These are phyloP conservation scores for Oncorhynchus gorbuscha DNA, from an alignment of 2,113 vertebrate species.

Conservation along the genomic window DNA sequence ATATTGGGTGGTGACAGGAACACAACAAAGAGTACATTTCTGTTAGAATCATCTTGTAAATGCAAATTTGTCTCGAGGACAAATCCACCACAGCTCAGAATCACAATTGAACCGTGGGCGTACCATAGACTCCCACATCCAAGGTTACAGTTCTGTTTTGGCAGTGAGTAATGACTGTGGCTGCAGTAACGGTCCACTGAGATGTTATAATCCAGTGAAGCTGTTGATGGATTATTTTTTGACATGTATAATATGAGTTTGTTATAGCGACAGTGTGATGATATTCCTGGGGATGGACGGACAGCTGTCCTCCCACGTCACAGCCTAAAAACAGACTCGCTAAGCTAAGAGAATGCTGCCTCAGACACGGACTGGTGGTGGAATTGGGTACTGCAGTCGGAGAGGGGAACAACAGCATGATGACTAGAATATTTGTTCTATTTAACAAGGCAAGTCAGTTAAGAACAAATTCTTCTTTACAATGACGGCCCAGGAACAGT, in stretches of 20 bases:
- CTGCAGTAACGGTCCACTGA: background rate
- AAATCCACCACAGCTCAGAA: background rate
- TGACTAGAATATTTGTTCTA: no score
- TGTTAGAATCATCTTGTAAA: no score
- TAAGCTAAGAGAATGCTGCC: conserved; percentile 38
- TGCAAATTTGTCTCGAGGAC: no score
- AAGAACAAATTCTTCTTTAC: no score
- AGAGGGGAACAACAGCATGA: background rate
- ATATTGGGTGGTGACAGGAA: no score
- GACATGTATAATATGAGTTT: conserved; percentile 4
- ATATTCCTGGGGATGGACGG: conserved; percentile 25
- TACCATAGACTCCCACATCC: background rate
- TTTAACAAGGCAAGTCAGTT: no score
- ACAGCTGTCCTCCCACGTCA: conserved; percentile 36
- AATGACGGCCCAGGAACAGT: no score
- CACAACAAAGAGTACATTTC: no score
- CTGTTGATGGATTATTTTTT: conserved; percentile 3
- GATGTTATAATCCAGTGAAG: conserved; percentile 8
- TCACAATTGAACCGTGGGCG: background rate
- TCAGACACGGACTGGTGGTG: conserved; percentile 1
- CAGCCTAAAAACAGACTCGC: conserved; percentile 44
- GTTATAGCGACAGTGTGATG: background rate
- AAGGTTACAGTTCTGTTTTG: background rate
- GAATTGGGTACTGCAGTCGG: background rate
- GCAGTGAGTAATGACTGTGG: background rate